Base-by-base conservation (phyloP, 2,888 invertebrate species). In the Ophion costatus region DNA sequence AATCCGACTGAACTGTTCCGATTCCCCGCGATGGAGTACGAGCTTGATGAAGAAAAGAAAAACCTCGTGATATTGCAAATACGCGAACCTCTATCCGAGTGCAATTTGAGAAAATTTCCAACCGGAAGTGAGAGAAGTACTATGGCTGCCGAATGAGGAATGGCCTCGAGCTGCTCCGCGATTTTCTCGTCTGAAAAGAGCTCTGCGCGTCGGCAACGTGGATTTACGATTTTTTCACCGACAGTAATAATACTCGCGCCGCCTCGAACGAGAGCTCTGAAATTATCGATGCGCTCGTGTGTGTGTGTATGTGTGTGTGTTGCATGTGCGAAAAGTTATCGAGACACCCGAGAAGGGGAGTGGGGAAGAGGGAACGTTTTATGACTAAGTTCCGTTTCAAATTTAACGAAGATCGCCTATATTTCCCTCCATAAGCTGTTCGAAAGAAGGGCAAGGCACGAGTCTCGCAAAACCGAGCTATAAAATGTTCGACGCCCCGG, bases 351-450 rank as follows among this genome's bases (percentile, higher is more conserved):
- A 64, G 56, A n/a, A 29, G n/a, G 29, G 75, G 45, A 24, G 64
- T 22, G 11, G 61, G 42, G 17, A 61, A 24, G 45, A 33, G 63
- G 66, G 70, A 78, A 86, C 88, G 57, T 85, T 90, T 90, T 90
- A 89, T 78, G 86, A 86, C 78, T 80, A 78, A 83, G 77, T 89
- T 88, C 89, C 89, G 89, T 88, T 90, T 89, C 85, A 86, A 88
- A 90, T 89, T 90, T 88, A 89, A 89, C 82, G 85, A 82, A 85
- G 83, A 80, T 85, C 85, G 83, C n/a, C 33, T 59, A 20, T 63
- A 51, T 61, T 33, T 24, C 63, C 69, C 29, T 33, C 63, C 22
- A 20, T 24, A 61, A 78, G 80, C 75, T 80, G 76, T 84, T 74
- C 69, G 69, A 38, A 70, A 66, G 70, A 71, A 82, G 77, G 69